phyloP scores from a whole-genome alignment of 2,113 vertebrate species.

The Neodon shergylaensis region DNA sequence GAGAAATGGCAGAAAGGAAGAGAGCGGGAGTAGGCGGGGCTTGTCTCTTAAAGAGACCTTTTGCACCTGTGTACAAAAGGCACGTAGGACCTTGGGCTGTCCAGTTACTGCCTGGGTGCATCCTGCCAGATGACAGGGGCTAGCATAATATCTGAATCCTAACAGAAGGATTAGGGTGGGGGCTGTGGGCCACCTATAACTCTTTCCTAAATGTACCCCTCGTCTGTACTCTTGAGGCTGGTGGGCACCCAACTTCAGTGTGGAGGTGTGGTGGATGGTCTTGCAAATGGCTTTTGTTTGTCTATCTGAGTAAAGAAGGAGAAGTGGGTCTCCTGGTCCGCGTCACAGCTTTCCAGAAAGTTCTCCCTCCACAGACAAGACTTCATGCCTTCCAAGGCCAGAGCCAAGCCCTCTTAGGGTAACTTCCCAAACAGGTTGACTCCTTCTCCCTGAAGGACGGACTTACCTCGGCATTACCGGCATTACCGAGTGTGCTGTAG shows the following conservation, averaged over 20 bases:
- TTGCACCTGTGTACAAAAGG: no score
- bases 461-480: neutral
- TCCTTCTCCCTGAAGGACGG: neutral
- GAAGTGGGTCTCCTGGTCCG: neutral
- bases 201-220: neutral
- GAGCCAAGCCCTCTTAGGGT: neutral
- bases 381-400: neutral
- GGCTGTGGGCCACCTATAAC: neutral
- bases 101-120: no score
- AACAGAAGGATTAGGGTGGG: no score
- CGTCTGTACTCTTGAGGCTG: neutral
- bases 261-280: neutral
- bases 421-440: neutral
- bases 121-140: no score
- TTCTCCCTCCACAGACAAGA: neutral
- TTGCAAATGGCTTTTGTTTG: neutral
- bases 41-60: no score
- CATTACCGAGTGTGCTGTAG: neutral
- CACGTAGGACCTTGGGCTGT: no score
- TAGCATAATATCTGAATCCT: no score
- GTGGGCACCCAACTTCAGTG: fast-evolving
- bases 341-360: neutral
- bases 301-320: neutral
- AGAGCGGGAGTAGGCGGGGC: no score
- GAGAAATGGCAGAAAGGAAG: no score